Percentiles rank a stretch among this genome's conserved stretches.
Conservation (phyloP, 2,888 invertebrate genomes). For the Coremacera marginata region DNA sequence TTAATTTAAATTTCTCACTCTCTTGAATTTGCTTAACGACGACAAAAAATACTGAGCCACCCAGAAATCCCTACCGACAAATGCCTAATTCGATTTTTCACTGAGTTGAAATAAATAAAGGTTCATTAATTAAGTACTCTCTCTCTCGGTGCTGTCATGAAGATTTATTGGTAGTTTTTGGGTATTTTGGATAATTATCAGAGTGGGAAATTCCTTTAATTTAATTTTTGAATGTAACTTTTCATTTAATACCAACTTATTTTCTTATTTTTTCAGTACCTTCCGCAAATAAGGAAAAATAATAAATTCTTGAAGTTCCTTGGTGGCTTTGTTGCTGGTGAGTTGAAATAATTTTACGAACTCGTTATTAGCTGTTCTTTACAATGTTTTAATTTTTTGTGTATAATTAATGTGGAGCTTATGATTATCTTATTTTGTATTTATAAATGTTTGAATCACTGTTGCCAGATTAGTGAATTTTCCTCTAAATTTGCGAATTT, state of each 20-base stretch:
- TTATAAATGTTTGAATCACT: too few relatives aligned
- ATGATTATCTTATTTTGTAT: too few relatives aligned
- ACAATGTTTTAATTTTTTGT: too few relatives aligned
- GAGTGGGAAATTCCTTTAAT: not conserved
- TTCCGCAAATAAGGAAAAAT: not conserved
- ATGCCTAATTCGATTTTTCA: not conserved
- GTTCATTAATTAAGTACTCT: not conserved
- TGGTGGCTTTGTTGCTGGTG: not conserved
- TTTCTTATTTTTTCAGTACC: not conserved
- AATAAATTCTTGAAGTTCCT: not conserved
- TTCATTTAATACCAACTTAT: not conserved
- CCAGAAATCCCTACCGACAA: not conserved
- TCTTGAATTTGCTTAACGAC: too few relatives aligned
- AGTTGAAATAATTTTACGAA: too few relatives aligned
- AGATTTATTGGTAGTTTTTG: conserved; percentile 1
- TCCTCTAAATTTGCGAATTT: too few relatives aligned
- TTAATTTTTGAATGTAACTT: not conserved
- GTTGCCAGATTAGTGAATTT: too few relatives aligned
- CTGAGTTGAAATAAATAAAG: conserved; percentile 1
- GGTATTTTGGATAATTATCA: not conserved
- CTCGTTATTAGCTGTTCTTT: too few relatives aligned
- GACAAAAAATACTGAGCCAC: not conserved
- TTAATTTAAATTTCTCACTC: too few relatives aligned
- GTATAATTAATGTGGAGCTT: too few relatives aligned
- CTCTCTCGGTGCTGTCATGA: not conserved